These are phyloP conservation scores for Halcyon senegalensis DNA, from an alignment of 2,113 vertebrate species.

Conservation along the genomic window DNA sequence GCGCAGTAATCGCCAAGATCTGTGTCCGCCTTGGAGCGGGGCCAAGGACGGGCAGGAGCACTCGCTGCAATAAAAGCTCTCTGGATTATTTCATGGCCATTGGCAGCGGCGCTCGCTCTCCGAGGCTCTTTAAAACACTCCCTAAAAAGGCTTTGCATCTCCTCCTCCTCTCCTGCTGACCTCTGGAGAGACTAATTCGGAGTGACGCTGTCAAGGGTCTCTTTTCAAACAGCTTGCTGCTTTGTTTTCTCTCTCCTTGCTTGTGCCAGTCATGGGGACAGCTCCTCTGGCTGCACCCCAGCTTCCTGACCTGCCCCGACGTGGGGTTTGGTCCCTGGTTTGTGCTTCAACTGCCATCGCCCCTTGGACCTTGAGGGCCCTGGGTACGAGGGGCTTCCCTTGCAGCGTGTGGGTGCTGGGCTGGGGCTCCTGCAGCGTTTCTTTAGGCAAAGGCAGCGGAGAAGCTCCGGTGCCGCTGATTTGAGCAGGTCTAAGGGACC, in stretches of 20 bases:
- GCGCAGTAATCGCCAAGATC: background rate
- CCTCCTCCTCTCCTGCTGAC: background rate
- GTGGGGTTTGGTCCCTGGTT: background rate
- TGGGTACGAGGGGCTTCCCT: background rate
- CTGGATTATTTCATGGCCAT: background rate
- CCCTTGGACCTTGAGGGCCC: background rate
- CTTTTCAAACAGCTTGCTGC: background rate
- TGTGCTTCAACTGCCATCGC: background rate
- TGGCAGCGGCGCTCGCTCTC: background rate
- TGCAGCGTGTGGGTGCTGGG: rapidly evolving
- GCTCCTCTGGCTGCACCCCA: background rate
- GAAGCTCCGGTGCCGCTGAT: background rate
- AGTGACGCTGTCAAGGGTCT: background rate
- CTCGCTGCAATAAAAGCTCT: conserved; percentile 13
- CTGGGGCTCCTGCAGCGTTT: background rate
- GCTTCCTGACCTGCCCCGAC: background rate
- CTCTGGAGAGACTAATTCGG: background rate
- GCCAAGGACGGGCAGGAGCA: conserved; percentile 7
- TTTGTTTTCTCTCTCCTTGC: background rate
- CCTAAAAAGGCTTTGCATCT: conserved; percentile 29
- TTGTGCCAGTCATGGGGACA: rapidly evolving
- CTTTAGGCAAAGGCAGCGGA: background rate
- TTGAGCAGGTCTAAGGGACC: background rate
- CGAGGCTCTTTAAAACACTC: conserved; percentile 8
- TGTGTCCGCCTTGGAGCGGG: background rate